Evolutionary conservation across 2,888 invertebrate genomes (phyloP), one percentile per base, ranked within the genome.

Genomic region (Idaea straminata): DNA sequence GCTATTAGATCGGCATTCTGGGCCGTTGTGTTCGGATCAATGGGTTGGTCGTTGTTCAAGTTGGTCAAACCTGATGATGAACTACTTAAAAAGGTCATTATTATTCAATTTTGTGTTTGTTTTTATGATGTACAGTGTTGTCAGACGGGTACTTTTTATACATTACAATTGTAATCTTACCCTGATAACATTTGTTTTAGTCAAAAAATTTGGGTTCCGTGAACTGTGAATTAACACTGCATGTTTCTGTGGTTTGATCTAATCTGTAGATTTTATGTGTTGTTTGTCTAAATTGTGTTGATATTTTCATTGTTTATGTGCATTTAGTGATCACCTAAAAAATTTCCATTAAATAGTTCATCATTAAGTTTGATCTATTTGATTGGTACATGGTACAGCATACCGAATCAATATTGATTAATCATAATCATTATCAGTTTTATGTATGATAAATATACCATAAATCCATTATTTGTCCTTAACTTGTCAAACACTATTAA

Each of bases 41-140:
- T 95, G 69, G 95, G 95, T 74, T 96, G 94, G 83, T 89, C 87
- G 73, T 87, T 95, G 68, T 91, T 95, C 86, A 82, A 91, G 80
- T 78, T 94, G 78, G 91, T 87, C 88, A 92, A 92, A 91, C 92
- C 92, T 85, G 83, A 88, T 89, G 91, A 92, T 94, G 78, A 88
- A 88, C 79, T 94, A 88, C 77, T 94, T 84, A 81, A 93, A 91
- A 78, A 92, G 92, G 92, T 92, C 88, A 90, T 81, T 91, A 88
- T 80, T 71, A 62, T 67, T 64, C 70, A 70, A 64, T 10, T 62
- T 68, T 59, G 74, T 72, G 71, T 77, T 66, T 72, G 73, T 76
- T 76, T 73, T 77, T 80, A 47, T 47, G 13, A 36, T 36, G 10
- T 47, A 47, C 47, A 47, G 67, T 67, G 69, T 72, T 74, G 72